phyloP scores from a whole-genome alignment of 2,797 vertebrate species.

The Myoxocephalus aenaeus region DNA sequence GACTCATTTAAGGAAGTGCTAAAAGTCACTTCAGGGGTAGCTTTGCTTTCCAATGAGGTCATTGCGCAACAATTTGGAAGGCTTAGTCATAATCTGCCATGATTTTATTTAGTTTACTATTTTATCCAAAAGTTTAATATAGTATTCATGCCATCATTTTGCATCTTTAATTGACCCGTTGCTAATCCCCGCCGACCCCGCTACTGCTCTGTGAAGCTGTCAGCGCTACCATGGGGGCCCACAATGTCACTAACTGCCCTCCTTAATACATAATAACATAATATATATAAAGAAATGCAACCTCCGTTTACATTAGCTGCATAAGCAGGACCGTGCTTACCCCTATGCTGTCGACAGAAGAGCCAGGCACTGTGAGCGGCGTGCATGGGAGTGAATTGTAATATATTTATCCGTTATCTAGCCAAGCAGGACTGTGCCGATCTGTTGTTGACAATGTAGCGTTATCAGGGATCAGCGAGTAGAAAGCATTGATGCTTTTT shows the following conservation, averaged over 20 bases:
- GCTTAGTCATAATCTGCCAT: constrained; percentile 3
- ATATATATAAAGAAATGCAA: no score
- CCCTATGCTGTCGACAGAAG: no score
- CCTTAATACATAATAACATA: background rate
- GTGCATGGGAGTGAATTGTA: no score
- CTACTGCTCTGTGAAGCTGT: background rate
- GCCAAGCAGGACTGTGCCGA: background rate
- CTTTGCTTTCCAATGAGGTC: constrained; percentile 17
- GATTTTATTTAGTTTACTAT: background rate
- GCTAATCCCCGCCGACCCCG: background rate
- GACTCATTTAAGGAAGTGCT: constrained; percentile 24
- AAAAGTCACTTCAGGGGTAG: constrained; percentile 12
- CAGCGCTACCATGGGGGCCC: background rate
- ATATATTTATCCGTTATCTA: no score
- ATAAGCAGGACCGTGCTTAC: no score
- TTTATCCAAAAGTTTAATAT: background rate
- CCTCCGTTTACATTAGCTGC: no score
- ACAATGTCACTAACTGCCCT: background rate
- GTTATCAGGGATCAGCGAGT: no score
- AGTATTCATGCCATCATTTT: background rate
- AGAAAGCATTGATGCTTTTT: background rate
- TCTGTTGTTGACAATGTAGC: background rate
- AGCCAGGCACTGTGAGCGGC: no score
- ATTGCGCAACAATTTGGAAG: constrained; percentile 10
- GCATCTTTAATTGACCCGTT: background rate